Conservation (phyloP, 2,888 invertebrate species). For the Hoplodrina blanda region DNA sequence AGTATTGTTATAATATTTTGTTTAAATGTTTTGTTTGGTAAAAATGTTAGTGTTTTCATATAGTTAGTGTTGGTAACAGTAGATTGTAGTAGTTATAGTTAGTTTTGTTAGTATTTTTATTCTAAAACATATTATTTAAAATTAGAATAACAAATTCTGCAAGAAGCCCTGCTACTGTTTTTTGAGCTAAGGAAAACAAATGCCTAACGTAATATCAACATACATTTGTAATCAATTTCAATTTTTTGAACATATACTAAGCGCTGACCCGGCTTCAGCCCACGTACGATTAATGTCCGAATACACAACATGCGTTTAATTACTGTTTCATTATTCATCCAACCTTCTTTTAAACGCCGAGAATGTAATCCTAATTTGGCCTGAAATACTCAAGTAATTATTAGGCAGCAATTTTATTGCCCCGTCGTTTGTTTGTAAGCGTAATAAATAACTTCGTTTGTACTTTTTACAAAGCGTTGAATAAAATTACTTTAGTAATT, state of each 20-base stretch:
- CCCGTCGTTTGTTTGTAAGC: conserved; percentile 10
- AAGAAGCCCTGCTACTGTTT: too few relatives aligned
- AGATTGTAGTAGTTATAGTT: too few relatives aligned
- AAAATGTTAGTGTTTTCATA: too few relatives aligned
- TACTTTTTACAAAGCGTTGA: conserved; percentile 12
- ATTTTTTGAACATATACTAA: conserved; percentile 20
- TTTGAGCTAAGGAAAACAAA: conserved; percentile 11
- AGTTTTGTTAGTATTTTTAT: too few relatives aligned
- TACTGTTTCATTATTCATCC: conserved; percentile 38
- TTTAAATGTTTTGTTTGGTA: too few relatives aligned
- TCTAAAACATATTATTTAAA: too few relatives aligned
- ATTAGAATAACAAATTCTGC: too few relatives aligned
- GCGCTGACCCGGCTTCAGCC: conserved; percentile 1
- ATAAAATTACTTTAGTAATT: conserved; percentile 23
- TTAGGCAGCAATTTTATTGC: conserved; percentile 10
- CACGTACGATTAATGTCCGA: conserved; percentile 29
- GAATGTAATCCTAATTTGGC: conserved; percentile 21
- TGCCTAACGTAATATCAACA: background rate
- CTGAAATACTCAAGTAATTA: conserved; percentile 24
- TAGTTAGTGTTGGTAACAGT: too few relatives aligned
- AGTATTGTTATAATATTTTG: too few relatives aligned
- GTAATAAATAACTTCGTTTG: conserved; percentile 11
- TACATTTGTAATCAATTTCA: conserved; percentile 21
- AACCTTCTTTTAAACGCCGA: conserved; percentile 3
- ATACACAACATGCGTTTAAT: conserved; percentile 41